phyloP scores from a whole-genome alignment of 2,888 invertebrate species.

The Melipona beecheii region DNA sequence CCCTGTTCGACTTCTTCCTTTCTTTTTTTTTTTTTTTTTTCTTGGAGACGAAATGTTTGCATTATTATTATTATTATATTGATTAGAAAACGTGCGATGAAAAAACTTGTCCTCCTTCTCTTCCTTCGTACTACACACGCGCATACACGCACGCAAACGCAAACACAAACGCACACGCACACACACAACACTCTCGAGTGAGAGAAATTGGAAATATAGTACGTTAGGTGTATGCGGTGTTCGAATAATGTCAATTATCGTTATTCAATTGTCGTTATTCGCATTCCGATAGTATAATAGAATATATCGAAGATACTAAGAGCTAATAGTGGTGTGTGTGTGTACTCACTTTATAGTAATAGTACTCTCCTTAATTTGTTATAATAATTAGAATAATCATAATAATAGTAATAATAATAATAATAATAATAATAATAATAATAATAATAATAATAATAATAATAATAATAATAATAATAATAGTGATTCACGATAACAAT shows the following conservation, averaged over 20 bases:
- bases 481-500: slow-evolving; percentile 49
- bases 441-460: slow-evolving; percentile 55
- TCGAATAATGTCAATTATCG: slow-evolving; percentile 49
- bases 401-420: slow-evolving; percentile 47
- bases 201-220: slow-evolving; percentile 49
- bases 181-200: slow-evolving; percentile 39
- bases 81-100: slow-evolving; percentile 63
- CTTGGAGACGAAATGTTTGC: slow-evolving; percentile 49
- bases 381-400: slow-evolving; percentile 46
- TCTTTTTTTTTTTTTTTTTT: slow-evolving; percentile 15
- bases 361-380: slow-evolving; percentile 47
- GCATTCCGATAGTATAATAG: slow-evolving; percentile 43
- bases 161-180: neutral
- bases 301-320: slow-evolving; percentile 48
- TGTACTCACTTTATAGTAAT: slow-evolving; percentile 39
- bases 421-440: slow-evolving; percentile 52
- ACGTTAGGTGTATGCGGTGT: slow-evolving; percentile 1
- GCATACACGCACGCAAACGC: slow-evolving; percentile 7
- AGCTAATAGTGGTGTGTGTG: slow-evolving; percentile 49
- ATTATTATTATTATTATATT: slow-evolving; percentile 35
- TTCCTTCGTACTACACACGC: neutral
- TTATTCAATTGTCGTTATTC: slow-evolving; percentile 46
- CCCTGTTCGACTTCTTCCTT: neutral
- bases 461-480: slow-evolving; percentile 56
- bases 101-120: slow-evolving; percentile 43